phyloP scores from a whole-genome alignment of 2,797 vertebrate species.

The Merluccius polli region DNA sequence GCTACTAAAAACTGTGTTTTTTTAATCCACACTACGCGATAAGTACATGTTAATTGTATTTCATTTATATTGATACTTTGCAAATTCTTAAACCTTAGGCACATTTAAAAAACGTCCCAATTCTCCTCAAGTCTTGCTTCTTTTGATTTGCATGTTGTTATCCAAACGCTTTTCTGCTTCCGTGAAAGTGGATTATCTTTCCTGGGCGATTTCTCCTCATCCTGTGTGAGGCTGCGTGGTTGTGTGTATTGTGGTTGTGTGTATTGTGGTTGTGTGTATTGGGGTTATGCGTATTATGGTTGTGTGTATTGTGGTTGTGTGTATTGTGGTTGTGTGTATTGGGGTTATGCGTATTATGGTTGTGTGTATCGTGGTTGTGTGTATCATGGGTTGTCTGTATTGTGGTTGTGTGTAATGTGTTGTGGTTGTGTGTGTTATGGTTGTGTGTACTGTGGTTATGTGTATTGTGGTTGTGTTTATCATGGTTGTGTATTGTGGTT shows the following conservation, averaged over 20 bases:
- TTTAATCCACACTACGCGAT: background rate
- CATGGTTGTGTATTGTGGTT: background rate
- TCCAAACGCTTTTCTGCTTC: conserved; percentile 39
- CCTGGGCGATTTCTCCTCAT: conserved; percentile 37
- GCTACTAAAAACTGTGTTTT: background rate
- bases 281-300: background rate
- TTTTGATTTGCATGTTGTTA: conserved; percentile 35
- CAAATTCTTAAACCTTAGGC: conserved; percentile 16
- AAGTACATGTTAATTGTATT: conserved; percentile 8
- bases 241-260: background rate
- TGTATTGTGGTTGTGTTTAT: too few species aligned
- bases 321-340: background rate
- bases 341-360: background rate
- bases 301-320: background rate
- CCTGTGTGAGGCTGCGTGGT: background rate
- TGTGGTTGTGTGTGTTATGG: conserved; percentile 23
- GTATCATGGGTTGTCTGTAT: background rate
- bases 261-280: background rate
- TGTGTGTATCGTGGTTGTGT: background rate
- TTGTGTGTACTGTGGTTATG: too few species aligned
- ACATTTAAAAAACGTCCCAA: conserved; percentile 27
- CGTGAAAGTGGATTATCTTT: conserved; percentile 59
- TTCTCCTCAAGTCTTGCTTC: conserved; percentile 29
- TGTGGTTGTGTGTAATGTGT: background rate
- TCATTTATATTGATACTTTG: background rate